A percentile compares a stretch with the other conserved stretches of the same genome.
Evolutionary conservation across 92 coral and sea anemone species (phyloP).

Genomic region (Paragorgia papillata): DNA sequence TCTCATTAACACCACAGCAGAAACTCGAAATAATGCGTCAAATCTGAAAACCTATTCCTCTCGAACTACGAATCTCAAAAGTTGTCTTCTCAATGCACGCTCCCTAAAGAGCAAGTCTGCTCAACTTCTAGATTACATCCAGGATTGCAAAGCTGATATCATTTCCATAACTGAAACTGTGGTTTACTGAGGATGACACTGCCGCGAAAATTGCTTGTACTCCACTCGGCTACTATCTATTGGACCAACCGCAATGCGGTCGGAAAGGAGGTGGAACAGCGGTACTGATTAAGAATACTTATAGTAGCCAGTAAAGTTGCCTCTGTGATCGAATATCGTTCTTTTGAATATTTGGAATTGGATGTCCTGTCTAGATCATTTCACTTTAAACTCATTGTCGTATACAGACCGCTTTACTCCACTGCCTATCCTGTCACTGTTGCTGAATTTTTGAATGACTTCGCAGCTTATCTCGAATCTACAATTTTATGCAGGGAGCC

Average conservation of each 20-base stretch:
- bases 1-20: no score
- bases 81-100: neutral
- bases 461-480: conserved; percentile 27
- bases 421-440: conserved; percentile 34
- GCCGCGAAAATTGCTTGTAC: neutral
- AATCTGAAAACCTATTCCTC: no score
- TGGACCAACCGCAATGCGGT: neutral
- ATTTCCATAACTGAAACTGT: conserved; percentile 6
- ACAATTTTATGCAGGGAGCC: no score
- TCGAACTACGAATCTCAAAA: no score
- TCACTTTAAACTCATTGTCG: no score
- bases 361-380: no score
- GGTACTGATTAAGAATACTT: no score
- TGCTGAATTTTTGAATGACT: conserved; percentile 41
- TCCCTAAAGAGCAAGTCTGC: neutral
- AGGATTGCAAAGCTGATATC: neutral
- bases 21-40: no score
- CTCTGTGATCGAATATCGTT: no score
- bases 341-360: no score
- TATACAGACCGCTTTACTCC: conserved; percentile 56
- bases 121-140: neutral
- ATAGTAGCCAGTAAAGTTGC: no score
- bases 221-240: neutral
- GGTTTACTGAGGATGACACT: neutral
- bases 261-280: neutral